Evolutionary conservation across 1,140 invertebrate species (phyloP).

Genomic region (Musca domestica): DNA sequence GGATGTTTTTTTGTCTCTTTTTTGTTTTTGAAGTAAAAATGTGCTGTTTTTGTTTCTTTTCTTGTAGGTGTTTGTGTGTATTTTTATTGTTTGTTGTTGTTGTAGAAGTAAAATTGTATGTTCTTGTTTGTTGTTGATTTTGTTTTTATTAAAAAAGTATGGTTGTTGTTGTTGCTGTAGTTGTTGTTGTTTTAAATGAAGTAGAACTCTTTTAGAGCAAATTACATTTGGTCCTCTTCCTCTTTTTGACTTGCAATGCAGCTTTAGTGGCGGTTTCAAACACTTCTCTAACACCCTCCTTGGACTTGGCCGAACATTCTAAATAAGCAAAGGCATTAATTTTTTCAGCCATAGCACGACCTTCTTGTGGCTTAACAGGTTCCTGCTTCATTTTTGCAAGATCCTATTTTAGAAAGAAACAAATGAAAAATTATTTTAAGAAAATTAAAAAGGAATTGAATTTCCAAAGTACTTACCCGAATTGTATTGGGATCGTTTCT

Average conservation of each 20-base stretch:
- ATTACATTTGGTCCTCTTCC: constrained; percentile 82
- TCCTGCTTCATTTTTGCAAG: constrained; percentile 99
- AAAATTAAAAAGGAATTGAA: not conserved
- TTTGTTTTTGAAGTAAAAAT: not conserved
- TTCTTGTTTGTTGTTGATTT: constrained; percentile 28
- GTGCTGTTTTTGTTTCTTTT: constrained; percentile 14
- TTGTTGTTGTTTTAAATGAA: constrained; percentile 32
- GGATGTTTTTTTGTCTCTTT: constrained; percentile 5
- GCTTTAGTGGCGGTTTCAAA: constrained; percentile 99
- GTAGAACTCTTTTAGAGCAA: constrained; percentile 65
- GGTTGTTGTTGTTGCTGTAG: constrained; percentile 28
- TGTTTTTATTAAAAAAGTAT: constrained; percentile 25
- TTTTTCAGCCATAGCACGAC: constrained; percentile 97
- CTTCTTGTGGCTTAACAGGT: constrained; percentile 96
- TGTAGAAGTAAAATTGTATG: constrained; percentile 41
- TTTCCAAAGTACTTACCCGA: constrained; percentile 56
- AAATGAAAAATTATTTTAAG: not conserved
- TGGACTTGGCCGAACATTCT: constrained; percentile 99
- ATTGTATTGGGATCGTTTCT: constrained; percentile 96
- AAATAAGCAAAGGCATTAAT: constrained; percentile 99
- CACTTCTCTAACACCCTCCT: constrained; percentile 98
- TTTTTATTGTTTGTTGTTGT: constrained; percentile 25
- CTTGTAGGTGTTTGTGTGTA: constrained; percentile 13
- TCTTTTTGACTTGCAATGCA: constrained; percentile 92
- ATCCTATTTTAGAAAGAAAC: constrained; percentile 57